Evolutionary conservation across 1,140 invertebrate species (phyloP), one percentile per base, ranked within the genome.

Genomic region (Trichoplusia ni): DNA sequence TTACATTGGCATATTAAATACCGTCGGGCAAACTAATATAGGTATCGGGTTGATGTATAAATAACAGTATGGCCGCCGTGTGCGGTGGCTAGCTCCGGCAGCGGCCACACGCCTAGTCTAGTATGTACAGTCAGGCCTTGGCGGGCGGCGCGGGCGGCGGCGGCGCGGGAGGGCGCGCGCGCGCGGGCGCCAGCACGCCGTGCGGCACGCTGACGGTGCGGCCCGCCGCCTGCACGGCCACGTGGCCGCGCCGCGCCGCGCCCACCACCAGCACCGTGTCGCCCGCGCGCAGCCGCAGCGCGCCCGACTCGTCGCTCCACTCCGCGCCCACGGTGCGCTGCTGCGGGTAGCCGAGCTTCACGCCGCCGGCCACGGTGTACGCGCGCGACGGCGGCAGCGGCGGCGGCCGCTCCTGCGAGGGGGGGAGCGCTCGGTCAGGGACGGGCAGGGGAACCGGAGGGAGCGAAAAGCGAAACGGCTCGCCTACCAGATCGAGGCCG

Each of bases 291-390:
- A 92, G 90, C 62, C 92, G 90, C 74, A 90, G 46, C 44, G 49
- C 82, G 53, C 84, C 80, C 42, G 86, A 82, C 81, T 76, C 78
- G 89, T 93, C 93, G 3, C 95, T 95, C 91, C 95, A 98, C 66
- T 96, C 95, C 92, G 95, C 95, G 88, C 97, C 97, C 96, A 98
- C 97, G 18, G 96, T 91, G 79, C 97, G 93, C 53, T 94, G 96
- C 91, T 98, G 97, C 25, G 97, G 97, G 91, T 98, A 98, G 64
- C 96, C 94, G 58, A 98, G 87, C 91, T 98, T 98, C n/a, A 96
- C 96, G 87, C 98, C 98, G 60, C 96, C 96, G 21, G 95, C 92
- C 31, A 98, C 96, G 19, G 96, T 98, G 89, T 98, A 98, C 0
- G 96, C 93, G 67, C 97, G 93, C 74, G 96, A 96, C 2, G 96